A percentile compares a stretch with the other conserved stretches of the same genome.
phyloP scores from a whole-genome alignment of 2,113 vertebrate species.

The Casuarius casuarius region DNA sequence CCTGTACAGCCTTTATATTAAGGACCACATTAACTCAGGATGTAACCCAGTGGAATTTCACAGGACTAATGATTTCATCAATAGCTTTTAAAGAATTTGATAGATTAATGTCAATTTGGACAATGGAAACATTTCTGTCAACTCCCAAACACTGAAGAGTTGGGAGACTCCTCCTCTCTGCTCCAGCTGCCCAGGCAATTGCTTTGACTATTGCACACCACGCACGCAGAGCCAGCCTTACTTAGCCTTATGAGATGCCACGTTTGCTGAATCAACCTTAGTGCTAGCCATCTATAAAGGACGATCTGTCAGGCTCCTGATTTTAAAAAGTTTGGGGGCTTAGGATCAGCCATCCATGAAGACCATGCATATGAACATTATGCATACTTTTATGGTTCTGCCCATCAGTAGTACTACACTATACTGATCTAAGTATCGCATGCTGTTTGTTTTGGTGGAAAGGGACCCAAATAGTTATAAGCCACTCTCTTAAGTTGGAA shows the following conservation, averaged over 20 bases:
- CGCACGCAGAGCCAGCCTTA: accelerated
- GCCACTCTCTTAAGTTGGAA: no score
- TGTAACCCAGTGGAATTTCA: background rate
- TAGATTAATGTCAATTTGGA: background rate
- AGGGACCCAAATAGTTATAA: accelerated
- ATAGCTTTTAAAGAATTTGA: background rate
- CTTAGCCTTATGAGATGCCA: background rate
- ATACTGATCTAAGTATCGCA: accelerated
- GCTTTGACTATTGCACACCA: background rate
- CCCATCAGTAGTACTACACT: accelerated
- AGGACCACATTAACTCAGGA: background rate
- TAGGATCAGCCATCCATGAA: background rate
- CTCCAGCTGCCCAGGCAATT: background rate
- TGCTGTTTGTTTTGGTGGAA: accelerated
- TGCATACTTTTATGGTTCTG: background rate
- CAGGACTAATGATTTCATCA: background rate
- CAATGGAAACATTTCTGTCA: background rate
- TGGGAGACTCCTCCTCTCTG: background rate
- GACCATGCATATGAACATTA: background rate
- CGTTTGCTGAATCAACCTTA: background rate
- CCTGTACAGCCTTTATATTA: background rate
- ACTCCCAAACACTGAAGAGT: background rate
- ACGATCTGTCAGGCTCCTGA: background rate
- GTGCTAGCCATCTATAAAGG: background rate
- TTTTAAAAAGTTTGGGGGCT: background rate